Evolutionary conservation across 2,797 vertebrate species (phyloP), one percentile per base, ranked within the genome.

Genomic region (Antennarius maculatus): DNA sequence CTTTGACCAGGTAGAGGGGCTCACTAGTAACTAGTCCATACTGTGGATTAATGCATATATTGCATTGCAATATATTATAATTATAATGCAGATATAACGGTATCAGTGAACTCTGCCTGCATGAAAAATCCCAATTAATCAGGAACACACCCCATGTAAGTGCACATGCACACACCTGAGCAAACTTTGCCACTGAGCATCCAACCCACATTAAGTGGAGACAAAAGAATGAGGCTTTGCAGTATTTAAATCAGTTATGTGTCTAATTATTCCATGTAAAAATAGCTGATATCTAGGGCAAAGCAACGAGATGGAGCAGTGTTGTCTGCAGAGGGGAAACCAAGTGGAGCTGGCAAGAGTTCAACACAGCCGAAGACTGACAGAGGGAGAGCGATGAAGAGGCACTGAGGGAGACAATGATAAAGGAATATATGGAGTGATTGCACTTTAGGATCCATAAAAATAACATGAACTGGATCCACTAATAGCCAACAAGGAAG

Each of bases 201-300:
- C 43, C 65, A 75, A 82, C 63, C 45, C 79, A 83, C 71, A 81
- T 79, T 89, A 88, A 90, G 70, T 17, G 54, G 61, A 89, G 87
- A 89, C 85, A 87, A 90, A 89, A 82, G 78, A 88, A 74, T 69
- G 68, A 41, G 77, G 84, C 88, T 91, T 88, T 88, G 87, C 85
- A 89, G 91, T 93, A 92, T 91, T 92, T 92, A 92, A 93, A 91
- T 92, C 91, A 89, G 91, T 90, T 92, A 90, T 87, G 88, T 87
- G 83, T 93, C 90, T 93, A 91, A 93, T 93, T 92, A 92, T 92
- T 92, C 90, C 83, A 82, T 85, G 73, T 91, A 90, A 93, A 93
- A 93, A 92, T 92, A 90, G 91, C 84, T 76, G 76, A 91, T 92
- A 92, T 91, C 88, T 92, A 85, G 92, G 90, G 83, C 91, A 92